Evolutionary conservation across 2,888 invertebrate species (phyloP).

Genomic region (Himalopsyche kuldschensis): DNA sequence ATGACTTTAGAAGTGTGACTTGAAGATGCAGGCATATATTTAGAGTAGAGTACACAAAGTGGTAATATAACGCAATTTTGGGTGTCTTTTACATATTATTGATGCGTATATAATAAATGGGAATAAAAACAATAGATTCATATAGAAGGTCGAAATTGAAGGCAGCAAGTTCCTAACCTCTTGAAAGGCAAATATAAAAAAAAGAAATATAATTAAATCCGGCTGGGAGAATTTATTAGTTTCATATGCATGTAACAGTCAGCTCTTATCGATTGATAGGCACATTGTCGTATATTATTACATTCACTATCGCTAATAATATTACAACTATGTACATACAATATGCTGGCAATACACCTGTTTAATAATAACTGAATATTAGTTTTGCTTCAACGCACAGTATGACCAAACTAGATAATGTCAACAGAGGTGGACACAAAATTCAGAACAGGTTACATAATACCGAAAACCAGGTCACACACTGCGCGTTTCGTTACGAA

Average conservation of each 20-base stretch:
- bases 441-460: background rate
- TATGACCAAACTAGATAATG: background rate
- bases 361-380: background rate
- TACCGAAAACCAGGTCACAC: background rate
- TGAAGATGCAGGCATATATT: too few relatives aligned
- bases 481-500: background rate
- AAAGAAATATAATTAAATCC: too few relatives aligned
- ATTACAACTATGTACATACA: background rate
- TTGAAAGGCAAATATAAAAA: too few relatives aligned
- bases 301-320: background rate
- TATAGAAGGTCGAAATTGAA: too few relatives aligned
- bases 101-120: too few relatives aligned
- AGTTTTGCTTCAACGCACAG: background rate
- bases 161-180: too few relatives aligned
- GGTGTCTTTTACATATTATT: too few relatives aligned
- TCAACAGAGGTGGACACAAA: background rate
- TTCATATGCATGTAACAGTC: background rate
- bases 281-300: background rate
- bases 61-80: too few relatives aligned
- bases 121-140: too few relatives aligned
- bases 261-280: background rate
- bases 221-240: background rate
- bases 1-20: too few relatives aligned
- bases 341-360: background rate
- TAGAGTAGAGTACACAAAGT: too few relatives aligned